Evolutionary conservation across 2,797 vertebrate genomes (phyloP).

Genomic region (Naso thynnoides): DNA sequence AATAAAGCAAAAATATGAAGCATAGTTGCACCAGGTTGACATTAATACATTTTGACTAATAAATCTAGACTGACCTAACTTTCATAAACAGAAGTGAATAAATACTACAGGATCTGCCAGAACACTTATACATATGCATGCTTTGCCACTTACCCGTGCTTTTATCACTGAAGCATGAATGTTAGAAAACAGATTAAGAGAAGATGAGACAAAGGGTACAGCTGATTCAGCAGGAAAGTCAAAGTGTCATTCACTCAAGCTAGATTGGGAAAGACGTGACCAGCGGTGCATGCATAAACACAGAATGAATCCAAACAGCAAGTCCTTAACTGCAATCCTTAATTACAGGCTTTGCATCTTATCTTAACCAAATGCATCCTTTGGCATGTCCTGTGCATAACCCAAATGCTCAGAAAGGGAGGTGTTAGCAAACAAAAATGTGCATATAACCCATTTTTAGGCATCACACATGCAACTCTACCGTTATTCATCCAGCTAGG

Average conservation of each 20-base stretch:
- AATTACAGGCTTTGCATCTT: conserved; percentile 31
- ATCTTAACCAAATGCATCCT: conserved; percentile 37
- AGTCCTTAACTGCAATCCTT: conserved; percentile 10
- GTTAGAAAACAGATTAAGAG: conserved; percentile 70
- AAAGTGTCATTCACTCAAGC: conserved; percentile 47
- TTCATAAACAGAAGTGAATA: background rate
- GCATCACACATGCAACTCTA: conserved; percentile 69
- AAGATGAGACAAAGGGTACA: conserved; percentile 51
- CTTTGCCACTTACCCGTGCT: conserved; percentile 76
- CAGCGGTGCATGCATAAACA: conserved; percentile 63
- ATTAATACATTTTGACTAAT: background rate
- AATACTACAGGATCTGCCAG: background rate
- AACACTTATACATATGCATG: conserved; percentile 31
- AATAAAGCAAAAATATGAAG: conserved; percentile 3
- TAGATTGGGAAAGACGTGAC: conserved; percentile 50
- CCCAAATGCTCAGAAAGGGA: conserved; percentile 38
- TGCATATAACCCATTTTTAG: conserved; percentile 44
- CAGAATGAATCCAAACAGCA: conserved; percentile 29
- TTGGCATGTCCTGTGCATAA: conserved; percentile 13
- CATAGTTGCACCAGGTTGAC: background rate
- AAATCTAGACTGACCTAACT: conserved; percentile 12
- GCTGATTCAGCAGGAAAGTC: conserved; percentile 45
- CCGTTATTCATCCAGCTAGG: conserved; percentile 12
- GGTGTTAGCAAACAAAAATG: conserved; percentile 51
- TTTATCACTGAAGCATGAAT: conserved; percentile 87